A percentile compares a stretch with the other conserved stretches of the same genome.
phyloP scores from a whole-genome alignment of 2,797 vertebrate species.

The Adrianichthys oophorus region DNA sequence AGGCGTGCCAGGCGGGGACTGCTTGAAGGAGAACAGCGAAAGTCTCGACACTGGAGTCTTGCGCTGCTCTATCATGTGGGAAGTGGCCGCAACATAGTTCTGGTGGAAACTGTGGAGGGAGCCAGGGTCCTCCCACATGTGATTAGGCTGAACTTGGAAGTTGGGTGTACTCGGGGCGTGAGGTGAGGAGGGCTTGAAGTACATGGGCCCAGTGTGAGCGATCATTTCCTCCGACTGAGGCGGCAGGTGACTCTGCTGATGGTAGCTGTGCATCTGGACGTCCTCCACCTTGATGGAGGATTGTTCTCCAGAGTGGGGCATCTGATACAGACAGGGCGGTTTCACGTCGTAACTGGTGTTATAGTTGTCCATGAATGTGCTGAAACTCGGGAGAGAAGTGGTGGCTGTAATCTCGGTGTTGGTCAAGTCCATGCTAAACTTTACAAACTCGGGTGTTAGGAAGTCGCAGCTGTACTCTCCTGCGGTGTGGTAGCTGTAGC shows the following conservation, averaged over 20 bases:
- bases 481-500: constrained; percentile 94
- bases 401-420: constrained; percentile 99
- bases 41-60: constrained; percentile 95
- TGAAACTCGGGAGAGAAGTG: constrained; percentile 91
- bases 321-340: constrained; percentile 99
- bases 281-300: constrained; percentile 99
- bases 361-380: constrained; percentile 94
- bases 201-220: constrained; percentile 92
- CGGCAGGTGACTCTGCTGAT: constrained; percentile 92
- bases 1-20: constrained; percentile 94
- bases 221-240: constrained; percentile 94
- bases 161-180: constrained; percentile 87
- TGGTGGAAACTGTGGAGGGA: constrained; percentile 97
- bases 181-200: constrained; percentile 95
- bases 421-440: constrained; percentile 99
- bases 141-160: constrained; percentile 92
- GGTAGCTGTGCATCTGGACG: constrained; percentile 96
- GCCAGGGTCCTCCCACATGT: constrained; percentile 97
- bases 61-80: constrained; percentile 94
- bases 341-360: constrained; percentile 96
- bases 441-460: constrained; percentile 98
- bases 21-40: constrained; percentile 97
- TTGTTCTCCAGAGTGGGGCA: constrained; percentile 94
- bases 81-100: constrained; percentile 92
- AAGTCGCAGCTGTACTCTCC: constrained; percentile 99